These are phyloP conservation scores for Nymphalis io DNA, from an alignment of 1,140 invertebrate genomes.

Conservation along the genomic window DNA sequence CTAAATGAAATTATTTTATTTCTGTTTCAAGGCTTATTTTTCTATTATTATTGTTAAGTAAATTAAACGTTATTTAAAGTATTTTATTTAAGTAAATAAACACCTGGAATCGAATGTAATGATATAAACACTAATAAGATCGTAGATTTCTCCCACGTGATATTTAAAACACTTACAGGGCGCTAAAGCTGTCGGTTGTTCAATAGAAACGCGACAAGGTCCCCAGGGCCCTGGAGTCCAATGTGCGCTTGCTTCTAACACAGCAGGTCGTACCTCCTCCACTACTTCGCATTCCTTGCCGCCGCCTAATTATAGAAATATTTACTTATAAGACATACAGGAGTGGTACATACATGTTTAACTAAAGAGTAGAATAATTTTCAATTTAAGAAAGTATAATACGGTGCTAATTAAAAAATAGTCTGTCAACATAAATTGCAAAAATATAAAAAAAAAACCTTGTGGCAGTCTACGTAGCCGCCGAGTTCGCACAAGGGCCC, in stretches of 20 bases:
- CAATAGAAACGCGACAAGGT: slow-evolving; percentile 63
- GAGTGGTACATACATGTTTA: too few relatives aligned
- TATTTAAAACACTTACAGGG: slow-evolving; percentile 43
- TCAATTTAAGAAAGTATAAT: too few relatives aligned
- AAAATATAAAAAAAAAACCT: slow-evolving; percentile 47
- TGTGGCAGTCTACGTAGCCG: slow-evolving; percentile 68
- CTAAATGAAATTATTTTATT: slow-evolving; percentile 16
- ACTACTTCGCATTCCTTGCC: slow-evolving; percentile 74
- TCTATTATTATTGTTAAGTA: too few relatives aligned
- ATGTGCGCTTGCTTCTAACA: slow-evolving; percentile 66
- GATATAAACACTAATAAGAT: too few relatives aligned
- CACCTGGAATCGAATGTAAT: too few relatives aligned
- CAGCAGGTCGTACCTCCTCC: slow-evolving; percentile 64
- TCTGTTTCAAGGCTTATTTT: neutral
- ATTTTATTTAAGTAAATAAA: too few relatives aligned
- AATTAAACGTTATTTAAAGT: too few relatives aligned
- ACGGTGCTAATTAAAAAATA: neutral
- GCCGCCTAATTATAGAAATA: slow-evolving; percentile 48
- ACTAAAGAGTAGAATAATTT: too few relatives aligned
- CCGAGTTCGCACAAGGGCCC: slow-evolving; percentile 66
- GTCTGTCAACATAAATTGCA: too few relatives aligned
- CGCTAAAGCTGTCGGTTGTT: slow-evolving; percentile 49
- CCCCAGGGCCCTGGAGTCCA: slow-evolving; percentile 76
- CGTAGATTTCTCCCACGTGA: too few relatives aligned
- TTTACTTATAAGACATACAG: neutral